A percentile compares a stretch with the other conserved stretches of the same genome.
Conservation (phyloP, 2,888 invertebrate species). For the Brenthis hecate region DNA sequence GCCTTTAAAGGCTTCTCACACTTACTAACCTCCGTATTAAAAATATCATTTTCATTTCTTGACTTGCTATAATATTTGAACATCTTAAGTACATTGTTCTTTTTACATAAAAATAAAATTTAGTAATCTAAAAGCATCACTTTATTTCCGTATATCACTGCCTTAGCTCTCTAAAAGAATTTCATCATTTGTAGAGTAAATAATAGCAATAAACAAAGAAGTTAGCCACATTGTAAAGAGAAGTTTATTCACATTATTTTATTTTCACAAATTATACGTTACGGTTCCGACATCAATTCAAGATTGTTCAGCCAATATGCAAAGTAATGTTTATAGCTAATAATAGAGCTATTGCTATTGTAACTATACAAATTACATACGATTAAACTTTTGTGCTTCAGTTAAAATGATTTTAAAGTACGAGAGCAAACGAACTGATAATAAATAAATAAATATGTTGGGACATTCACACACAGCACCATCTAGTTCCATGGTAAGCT, state of each 20-base stretch:
- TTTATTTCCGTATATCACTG: background rate
- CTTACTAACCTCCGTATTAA: too few relatives aligned
- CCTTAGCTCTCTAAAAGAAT: background rate
- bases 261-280: slow-evolving; percentile 65
- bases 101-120: too few relatives aligned
- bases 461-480: too few relatives aligned
- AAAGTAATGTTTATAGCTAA: slow-evolving; percentile 58
- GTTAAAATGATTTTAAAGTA: slow-evolving; percentile 47
- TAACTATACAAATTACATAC: slow-evolving; percentile 63
- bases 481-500: too few relatives aligned
- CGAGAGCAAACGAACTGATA: slow-evolving; percentile 40
- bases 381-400: slow-evolving; percentile 48
- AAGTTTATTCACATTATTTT: slow-evolving; percentile 58
- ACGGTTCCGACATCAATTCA: slow-evolving; percentile 47
- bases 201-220: slow-evolving; percentile 42
- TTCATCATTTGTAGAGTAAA: background rate
- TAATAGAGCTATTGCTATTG: slow-evolving; percentile 60
- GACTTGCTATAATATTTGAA: too few relatives aligned
- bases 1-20: too few relatives aligned
- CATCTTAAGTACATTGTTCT: too few relatives aligned
- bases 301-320: slow-evolving; percentile 53
- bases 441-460: too few relatives aligned
- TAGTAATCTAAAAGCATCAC: too few relatives aligned
- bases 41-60: too few relatives aligned
- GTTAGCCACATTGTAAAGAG: slow-evolving; percentile 45